These are phyloP conservation scores for Aradophagus sp. DNA, from an alignment of 1,140 invertebrate species.

Conservation along the genomic window DNA sequence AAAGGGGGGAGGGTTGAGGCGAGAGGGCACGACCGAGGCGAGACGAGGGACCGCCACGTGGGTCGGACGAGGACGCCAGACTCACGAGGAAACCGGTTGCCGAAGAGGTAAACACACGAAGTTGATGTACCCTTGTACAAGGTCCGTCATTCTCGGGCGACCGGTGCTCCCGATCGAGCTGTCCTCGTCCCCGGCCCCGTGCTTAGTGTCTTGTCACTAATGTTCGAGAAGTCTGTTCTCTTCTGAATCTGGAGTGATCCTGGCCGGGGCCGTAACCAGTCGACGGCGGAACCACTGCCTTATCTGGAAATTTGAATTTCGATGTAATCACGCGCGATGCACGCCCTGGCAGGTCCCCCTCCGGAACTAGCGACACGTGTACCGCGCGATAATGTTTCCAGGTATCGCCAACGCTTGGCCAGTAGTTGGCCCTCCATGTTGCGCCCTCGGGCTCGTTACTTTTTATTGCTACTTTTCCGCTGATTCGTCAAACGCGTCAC, in stretches of 20 bases:
- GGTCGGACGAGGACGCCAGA: slow-evolving; percentile 13
- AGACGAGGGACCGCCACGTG: neutral
- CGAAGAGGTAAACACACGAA: slow-evolving; percentile 72
- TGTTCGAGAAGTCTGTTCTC: slow-evolving; percentile 18
- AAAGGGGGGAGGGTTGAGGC: slow-evolving; percentile 53
- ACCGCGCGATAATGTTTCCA: slow-evolving; percentile 34
- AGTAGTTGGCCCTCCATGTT: slow-evolving; percentile 12
- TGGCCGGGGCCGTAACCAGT: slow-evolving; percentile 9
- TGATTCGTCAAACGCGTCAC: too few species aligned
- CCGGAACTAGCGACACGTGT: slow-evolving; percentile 25
- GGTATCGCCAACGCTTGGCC: slow-evolving; percentile 17
- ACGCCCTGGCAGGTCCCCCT: slow-evolving; percentile 34
- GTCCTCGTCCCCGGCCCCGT: slow-evolving; percentile 48
- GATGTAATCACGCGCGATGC: slow-evolving; percentile 39
- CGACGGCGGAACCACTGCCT: slow-evolving; percentile 20
- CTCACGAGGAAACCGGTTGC: slow-evolving; percentile 67
- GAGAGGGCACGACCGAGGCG: slow-evolving; percentile 51
- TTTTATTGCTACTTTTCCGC: too few species aligned
- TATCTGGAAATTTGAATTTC: slow-evolving; percentile 58
- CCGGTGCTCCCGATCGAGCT: neutral
- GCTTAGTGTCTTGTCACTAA: slow-evolving; percentile 45
- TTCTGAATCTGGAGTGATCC: slow-evolving; percentile 43
- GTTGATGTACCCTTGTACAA: slow-evolving; percentile 66
- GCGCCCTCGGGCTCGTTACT: slow-evolving; percentile 1
- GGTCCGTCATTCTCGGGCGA: slow-evolving; percentile 38